These are phyloP conservation scores for Apostichopus parvimensis DNA, from an alignment of 35 echinoderm and acorn worm species.

Conservation along the genomic window DNA sequence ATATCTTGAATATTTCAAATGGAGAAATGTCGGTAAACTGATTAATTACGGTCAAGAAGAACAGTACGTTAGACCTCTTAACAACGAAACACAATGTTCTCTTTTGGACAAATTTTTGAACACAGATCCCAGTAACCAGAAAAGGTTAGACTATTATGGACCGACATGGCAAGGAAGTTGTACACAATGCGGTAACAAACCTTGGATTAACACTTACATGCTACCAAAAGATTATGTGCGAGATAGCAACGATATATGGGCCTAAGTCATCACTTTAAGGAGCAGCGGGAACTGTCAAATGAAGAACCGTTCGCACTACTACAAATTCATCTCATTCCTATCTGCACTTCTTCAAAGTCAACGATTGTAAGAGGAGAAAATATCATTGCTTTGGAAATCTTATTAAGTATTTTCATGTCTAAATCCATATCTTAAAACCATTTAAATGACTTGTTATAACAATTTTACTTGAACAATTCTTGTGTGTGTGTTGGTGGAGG, in stretches of 20 bases:
- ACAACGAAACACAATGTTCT: background rate
- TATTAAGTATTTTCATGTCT: too few species aligned
- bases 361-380: too few species aligned
- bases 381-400: too few species aligned
- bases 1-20: conserved; percentile 55
- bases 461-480: too few species aligned
- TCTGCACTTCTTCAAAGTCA: too few species aligned
- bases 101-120: conserved; percentile 6
- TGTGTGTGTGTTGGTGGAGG: too few species aligned
- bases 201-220: conserved; percentile 26
- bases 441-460: too few species aligned
- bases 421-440: too few species aligned
- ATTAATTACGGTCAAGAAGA: conserved; percentile 11
- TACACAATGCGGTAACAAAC: background rate
- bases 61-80: conserved; percentile 29
- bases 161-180: conserved; percentile 35
- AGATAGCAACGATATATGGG: conserved; percentile 13
- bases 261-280: background rate
- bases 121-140: background rate
- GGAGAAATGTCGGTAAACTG: conserved; percentile 21
- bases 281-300: too few species aligned
- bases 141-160: conserved; percentile 18
- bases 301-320: too few species aligned
- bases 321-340: too few species aligned
- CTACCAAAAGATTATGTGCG: conserved; percentile 13